Conservation (phyloP, 2,797 vertebrate species). For the Centroberyx gerrardi region DNA sequence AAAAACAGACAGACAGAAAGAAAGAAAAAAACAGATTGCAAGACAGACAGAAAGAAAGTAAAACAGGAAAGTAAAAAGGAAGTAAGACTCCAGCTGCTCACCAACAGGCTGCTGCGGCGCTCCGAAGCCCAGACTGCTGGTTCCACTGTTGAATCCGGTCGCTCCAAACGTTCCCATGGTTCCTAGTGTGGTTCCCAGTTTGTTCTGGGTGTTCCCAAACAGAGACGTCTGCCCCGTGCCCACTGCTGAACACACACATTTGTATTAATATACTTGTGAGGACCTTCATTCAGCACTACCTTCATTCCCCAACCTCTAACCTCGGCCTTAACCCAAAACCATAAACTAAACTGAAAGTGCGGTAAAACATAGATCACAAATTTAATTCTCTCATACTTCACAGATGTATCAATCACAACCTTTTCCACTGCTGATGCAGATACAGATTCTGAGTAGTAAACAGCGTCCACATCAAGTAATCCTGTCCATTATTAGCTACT, state of each 20-base stretch:
- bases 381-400: too few relatives aligned
- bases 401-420: too few relatives aligned
- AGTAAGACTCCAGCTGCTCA: slow-evolving; percentile 74
- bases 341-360: too few relatives aligned
- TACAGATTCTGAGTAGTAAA: too few relatives aligned
- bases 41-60: not conserved
- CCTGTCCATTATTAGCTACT: too few relatives aligned
- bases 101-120: slow-evolving; percentile 94
- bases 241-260: slow-evolving; percentile 80
- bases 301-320: too few relatives aligned
- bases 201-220: slow-evolving; percentile 94
- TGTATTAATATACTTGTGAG: not conserved
- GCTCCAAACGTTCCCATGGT: slow-evolving; percentile 91
- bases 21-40: not conserved
- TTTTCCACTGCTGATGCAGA: too few relatives aligned
- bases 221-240: slow-evolving; percentile 90
- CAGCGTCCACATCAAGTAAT: too few relatives aligned
- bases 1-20: not conserved
- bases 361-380: too few relatives aligned
- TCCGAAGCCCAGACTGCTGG: slow-evolving; percentile 90
- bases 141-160: slow-evolving; percentile 88
- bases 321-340: too few relatives aligned
- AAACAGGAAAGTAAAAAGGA: not conserved
- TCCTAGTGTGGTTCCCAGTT: slow-evolving; percentile 90
- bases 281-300: not conserved